Percentiles rank a stretch among this genome's conserved stretches.
Evolutionary conservation across 2,888 invertebrate species (phyloP).

Genomic region (Masnerella sp.): DNA sequence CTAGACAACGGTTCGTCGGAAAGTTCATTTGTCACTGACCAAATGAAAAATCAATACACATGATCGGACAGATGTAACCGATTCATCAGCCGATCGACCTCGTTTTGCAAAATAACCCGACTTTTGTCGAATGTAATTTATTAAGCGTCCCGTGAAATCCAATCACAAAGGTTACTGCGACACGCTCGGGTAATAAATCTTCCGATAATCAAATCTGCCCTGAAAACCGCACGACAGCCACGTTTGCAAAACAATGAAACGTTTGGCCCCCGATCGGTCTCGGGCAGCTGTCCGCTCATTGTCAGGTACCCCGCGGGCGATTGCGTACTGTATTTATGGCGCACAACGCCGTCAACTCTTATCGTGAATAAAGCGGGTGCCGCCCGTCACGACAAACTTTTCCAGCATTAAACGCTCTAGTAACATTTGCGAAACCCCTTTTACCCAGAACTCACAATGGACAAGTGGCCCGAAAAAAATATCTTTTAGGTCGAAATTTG

Average conservation of each 20-base stretch:
- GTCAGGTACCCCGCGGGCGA: conserved; percentile 53
- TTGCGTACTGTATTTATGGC: conserved; percentile 53
- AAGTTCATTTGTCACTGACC: conserved; percentile 29
- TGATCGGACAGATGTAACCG: conserved; percentile 38
- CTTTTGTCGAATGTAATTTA: conserved; percentile 47
- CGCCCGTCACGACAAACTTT: conserved; percentile 50
- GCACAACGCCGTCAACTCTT: conserved; percentile 46
- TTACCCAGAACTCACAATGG: not conserved
- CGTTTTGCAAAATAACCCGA: conserved; percentile 35
- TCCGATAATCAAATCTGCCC: conserved; percentile 50
- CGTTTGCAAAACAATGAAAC: conserved; percentile 54
- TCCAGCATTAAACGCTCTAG: conserved; percentile 34
- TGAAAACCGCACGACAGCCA: conserved; percentile 46
- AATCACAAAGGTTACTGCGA: conserved; percentile 46
- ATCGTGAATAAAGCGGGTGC: conserved; percentile 56
- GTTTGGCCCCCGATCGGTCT: conserved; percentile 51
- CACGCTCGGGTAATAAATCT: conserved; percentile 42
- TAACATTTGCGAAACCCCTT: conserved; percentile 35
- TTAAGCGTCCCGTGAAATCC: conserved; percentile 40
- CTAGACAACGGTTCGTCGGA: conserved; percentile 14
- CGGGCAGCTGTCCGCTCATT: conserved; percentile 58
- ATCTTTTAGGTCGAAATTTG: too few relatives aligned
- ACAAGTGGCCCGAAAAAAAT: too few relatives aligned
- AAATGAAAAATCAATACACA: conserved; percentile 28
- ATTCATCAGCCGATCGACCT: conserved; percentile 35